phyloP scores from a whole-genome alignment of 2,797 vertebrate genomes.

The Neomorphus geoffroyi region DNA sequence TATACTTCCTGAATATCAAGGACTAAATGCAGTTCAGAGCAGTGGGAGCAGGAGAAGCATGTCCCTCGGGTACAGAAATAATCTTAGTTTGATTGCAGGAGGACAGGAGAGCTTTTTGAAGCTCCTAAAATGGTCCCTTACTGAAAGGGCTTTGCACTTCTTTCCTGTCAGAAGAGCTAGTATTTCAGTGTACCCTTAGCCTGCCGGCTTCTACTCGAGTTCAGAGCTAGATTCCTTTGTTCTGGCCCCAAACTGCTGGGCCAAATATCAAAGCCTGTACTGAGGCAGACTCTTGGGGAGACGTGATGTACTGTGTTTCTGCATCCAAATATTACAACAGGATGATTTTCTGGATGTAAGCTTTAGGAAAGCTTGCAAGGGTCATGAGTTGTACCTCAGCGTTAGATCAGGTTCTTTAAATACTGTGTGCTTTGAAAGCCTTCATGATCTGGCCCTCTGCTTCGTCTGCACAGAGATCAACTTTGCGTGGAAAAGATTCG shows the following conservation, averaged over 20 bases:
- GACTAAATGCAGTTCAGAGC: neutral
- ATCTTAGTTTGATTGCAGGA: neutral
- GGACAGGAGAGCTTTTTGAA: neutral
- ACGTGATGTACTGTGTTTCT: neutral
- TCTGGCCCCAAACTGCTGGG: neutral
- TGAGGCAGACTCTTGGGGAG: neutral
- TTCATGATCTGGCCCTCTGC: neutral
- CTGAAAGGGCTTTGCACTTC: neutral
- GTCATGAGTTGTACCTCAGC: neutral
- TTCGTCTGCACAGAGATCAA: neutral
- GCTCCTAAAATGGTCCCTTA: neutral
- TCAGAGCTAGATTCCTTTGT: neutral
- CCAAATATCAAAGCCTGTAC: neutral
- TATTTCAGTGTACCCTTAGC: neutral
- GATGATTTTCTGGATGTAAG: neutral
- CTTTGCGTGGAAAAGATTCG: neutral
- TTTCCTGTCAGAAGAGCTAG: accelerated
- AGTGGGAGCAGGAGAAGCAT: neutral
- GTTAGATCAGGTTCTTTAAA: neutral
- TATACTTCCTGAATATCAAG: neutral
- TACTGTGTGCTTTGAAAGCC: neutral
- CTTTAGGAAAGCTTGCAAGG: neutral
- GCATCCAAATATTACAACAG: neutral
- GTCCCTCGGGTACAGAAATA: neutral
- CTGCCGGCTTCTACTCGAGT: neutral